Percentiles rank a stretch among this genome's conserved stretches.
Evolutionary conservation across 2,113 vertebrate genomes (phyloP).

Genomic region (Sialia sialis): DNA sequence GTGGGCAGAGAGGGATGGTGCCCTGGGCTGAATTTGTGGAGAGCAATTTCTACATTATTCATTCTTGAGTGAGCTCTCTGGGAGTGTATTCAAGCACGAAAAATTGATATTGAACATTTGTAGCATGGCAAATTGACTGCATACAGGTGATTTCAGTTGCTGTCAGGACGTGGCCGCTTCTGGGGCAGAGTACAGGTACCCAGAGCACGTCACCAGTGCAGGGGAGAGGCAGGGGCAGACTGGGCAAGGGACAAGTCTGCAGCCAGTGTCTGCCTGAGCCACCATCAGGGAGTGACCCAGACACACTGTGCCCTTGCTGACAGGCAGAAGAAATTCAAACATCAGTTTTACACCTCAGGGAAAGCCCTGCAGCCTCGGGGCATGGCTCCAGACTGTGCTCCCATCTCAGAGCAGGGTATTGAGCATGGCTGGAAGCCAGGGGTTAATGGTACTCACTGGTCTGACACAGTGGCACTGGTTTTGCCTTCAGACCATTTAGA

Average conservation of each 20-base stretch:
- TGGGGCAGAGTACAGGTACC: not conserved
- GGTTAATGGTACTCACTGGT: fast-evolving
- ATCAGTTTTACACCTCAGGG: not conserved
- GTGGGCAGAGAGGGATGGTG: not conserved
- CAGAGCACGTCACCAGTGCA: not conserved
- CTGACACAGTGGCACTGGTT: not conserved
- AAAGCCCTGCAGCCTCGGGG: not conserved
- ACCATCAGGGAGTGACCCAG: not conserved
- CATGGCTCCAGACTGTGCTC: not conserved
- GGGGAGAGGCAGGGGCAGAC: fast-evolving
- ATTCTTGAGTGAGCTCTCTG: not conserved
- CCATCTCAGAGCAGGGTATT: not conserved
- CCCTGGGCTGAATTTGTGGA: not conserved
- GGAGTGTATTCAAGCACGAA: not conserved
- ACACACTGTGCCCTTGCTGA: not conserved
- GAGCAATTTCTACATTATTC: slow-evolving; percentile 8
- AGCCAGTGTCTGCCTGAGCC: not conserved
- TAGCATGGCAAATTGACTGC: not conserved
- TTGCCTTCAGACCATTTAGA: not conserved
- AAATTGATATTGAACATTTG: not conserved
- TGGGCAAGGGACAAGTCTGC: not conserved
- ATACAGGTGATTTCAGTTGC: not conserved
- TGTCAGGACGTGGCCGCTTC: not conserved
- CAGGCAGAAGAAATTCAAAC: not conserved
- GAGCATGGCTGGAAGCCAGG: fast-evolving